A percentile compares a stretch with the other conserved stretches of the same genome.
phyloP scores from a whole-genome alignment of 2,888 invertebrate species.

The Girardia tigrina region DNA sequence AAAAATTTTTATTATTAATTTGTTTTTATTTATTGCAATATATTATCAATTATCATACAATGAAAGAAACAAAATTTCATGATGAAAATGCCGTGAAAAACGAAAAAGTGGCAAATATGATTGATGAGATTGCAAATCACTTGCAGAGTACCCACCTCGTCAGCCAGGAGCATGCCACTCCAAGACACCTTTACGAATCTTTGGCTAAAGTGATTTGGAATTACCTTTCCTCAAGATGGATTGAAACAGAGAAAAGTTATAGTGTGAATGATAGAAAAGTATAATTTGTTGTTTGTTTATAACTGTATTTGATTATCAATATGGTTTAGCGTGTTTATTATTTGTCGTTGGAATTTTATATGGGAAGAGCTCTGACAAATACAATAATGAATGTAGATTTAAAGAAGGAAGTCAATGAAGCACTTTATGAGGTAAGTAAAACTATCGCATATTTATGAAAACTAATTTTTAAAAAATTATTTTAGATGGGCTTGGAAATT shows the following conservation, averaged over 20 bases:
- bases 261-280: conserved; percentile 99
- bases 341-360: conserved; percentile 94
- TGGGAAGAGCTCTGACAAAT: conserved; percentile 90
- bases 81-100: no score
- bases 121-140: no score
- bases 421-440: conserved; percentile 55
- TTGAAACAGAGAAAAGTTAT: conserved; percentile 93
- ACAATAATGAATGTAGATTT: conserved; percentile 98
- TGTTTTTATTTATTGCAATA: no score
- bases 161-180: no score
- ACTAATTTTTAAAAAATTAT: conserved; percentile 33
- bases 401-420: conserved; percentile 60
- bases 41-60: no score
- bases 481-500: conserved; percentile 79
- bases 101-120: no score
- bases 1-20: no score
- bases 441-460: conserved; percentile 58
- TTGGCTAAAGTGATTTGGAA: conserved; percentile 93
- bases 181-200: conserved; percentile 90
- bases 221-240: conserved; percentile 94
- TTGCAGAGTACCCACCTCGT: no score
- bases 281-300: conserved; percentile 39
- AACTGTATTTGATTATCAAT: background rate
- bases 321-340: conserved; percentile 79
- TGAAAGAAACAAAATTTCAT: no score